phyloP scores from a whole-genome alignment of 1,140 invertebrate genomes.

The Pectinophora gossypiella region DNA sequence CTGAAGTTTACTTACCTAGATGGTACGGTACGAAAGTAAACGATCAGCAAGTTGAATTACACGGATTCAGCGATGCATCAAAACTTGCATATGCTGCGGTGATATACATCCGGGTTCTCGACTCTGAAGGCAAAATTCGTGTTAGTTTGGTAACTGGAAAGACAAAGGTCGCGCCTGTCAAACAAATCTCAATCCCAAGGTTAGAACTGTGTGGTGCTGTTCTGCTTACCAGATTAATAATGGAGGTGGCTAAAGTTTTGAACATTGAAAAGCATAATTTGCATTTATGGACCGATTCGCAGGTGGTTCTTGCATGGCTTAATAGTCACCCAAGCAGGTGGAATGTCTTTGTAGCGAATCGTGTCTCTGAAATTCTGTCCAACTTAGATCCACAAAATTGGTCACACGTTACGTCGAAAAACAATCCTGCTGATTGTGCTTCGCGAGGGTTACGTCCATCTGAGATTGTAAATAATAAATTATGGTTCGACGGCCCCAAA shows the following conservation, averaged over 20 bases:
- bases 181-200: conserved; percentile 36
- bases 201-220: conserved; percentile 47
- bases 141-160: conserved; percentile 33
- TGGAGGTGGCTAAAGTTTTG: conserved; percentile 28
- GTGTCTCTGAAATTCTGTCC: too few relatives aligned
- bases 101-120: conserved; percentile 18
- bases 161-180: conserved; percentile 42
- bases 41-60: conserved; percentile 3
- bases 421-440: too few relatives aligned
- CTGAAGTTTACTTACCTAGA: conserved; percentile 7
- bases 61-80: conserved; percentile 14
- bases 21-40: neutral
- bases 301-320: too few relatives aligned
- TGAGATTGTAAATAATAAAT: too few relatives aligned
- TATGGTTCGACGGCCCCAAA: too few relatives aligned
- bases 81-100: conserved; percentile 12
- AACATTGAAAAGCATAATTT: conserved; percentile 29
- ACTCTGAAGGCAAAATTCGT: conserved; percentile 8
- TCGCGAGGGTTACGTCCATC: too few relatives aligned
- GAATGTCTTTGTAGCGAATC: too few relatives aligned
- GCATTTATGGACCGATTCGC: conserved; percentile 57
- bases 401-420: too few relatives aligned
- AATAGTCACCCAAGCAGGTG: too few relatives aligned
- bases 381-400: too few relatives aligned
- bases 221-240: conserved; percentile 25